Evolutionary conservation across 2,888 invertebrate species (phyloP), one percentile per base, ranked within the genome.

Genomic region (Tetragnatha montana): DNA sequence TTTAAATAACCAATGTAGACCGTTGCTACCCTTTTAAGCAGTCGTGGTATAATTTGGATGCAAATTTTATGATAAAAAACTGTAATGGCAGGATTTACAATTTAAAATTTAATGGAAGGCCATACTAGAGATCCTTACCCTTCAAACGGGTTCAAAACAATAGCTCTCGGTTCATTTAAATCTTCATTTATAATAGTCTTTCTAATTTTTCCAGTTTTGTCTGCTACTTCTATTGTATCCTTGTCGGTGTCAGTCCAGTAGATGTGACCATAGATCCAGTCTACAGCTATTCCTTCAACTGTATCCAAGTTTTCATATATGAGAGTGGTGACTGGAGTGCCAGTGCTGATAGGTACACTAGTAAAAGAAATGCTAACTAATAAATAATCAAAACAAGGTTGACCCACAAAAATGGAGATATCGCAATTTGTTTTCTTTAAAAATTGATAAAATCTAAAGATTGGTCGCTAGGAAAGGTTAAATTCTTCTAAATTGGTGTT

Each of bases 191-290:
- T 96, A 85, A 99, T 95, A 14, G 97, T 96, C 94, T 97, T 97
- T 91, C 97, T 95, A 96, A 97, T 97, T 93, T 96, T 96, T 50
- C 98, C 98, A 93, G 98, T 97, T 92, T 91, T 88, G 94, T 97
- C 97, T n/a, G 97, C 96, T 91, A 98, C 95, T 93, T 97, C 97
- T 92, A 99, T 98, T 91, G 96, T 97, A 93, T 98, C 97, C 93
- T 96, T 96, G 89, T 97, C 97, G 0, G 98, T 97, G 93, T 99
- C 98, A 6, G 94, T 94, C 97, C 98, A 96, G 95, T 99, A 99
- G 91, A 99, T 96, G 93, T 98, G 97, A 94, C 97, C 97, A 94
- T 99, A 98, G 91, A 99, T 96, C 99, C 99, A 99, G 94, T 99
- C 99, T 19, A 99, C 97, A 2, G 99, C 99, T 91, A 99, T 94